These are phyloP conservation scores for Saccopteryx leptura DNA, from an alignment of 2,113 vertebrate genomes.

Conservation along the genomic window DNA sequence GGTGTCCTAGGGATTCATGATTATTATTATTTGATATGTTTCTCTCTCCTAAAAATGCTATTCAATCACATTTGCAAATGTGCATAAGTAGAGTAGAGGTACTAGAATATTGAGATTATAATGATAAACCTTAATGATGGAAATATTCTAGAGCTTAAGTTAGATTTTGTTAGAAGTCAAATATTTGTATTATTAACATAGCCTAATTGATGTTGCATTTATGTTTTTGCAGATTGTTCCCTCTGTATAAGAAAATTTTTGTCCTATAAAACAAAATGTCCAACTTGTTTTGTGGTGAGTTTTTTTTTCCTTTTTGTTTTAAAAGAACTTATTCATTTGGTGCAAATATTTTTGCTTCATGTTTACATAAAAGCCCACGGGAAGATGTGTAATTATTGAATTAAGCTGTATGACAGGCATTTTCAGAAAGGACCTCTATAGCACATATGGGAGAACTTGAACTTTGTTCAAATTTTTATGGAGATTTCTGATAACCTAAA, in stretches of 20 bases:
- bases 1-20: neutral
- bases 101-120: conserved; percentile 46
- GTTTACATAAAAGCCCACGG: neutral
- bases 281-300: conserved; percentile 96
- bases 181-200: neutral
- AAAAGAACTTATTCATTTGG: neutral
- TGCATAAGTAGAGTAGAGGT: neutral
- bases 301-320: neutral
- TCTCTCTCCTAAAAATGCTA: conserved; percentile 8
- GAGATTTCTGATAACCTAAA: conserved; percentile 56
- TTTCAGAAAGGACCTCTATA: conserved; percentile 47
- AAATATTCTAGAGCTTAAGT: neutral
- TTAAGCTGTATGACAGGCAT: conserved; percentile 26
- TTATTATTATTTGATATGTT: neutral
- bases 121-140: neutral
- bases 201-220: conserved; percentile 58
- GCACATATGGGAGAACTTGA: neutral
- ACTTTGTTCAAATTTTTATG: conserved; percentile 32
- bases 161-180: conserved; percentile 4
- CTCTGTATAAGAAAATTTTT: conserved; percentile 97
- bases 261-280: conserved; percentile 96
- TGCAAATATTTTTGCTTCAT: conserved; percentile 11
- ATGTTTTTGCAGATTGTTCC: conserved; percentile 94
- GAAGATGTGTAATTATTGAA: neutral
- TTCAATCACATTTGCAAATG: neutral